Conservation (phyloP, 2,797 vertebrate species). For the Enteromius trimaculatus region DNA sequence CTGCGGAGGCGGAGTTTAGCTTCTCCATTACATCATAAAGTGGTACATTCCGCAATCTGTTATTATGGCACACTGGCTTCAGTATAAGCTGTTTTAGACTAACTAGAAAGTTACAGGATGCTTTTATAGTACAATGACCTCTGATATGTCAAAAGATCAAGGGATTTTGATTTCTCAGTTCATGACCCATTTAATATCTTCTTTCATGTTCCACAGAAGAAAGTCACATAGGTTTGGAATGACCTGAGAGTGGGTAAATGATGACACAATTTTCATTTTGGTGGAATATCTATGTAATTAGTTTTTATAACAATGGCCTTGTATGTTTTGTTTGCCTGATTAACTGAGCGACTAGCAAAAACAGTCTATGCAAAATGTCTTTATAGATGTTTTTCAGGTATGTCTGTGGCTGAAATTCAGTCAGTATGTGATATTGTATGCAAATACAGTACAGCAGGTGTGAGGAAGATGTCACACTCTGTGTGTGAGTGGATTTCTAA, state of each 20-base stretch:
- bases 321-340: conserved; percentile 8
- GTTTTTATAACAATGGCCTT: conserved; percentile 29
- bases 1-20: not conserved
- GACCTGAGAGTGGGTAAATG: not conserved
- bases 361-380: not conserved
- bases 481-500: conserved; percentile 37
- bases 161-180: too few relatives aligned
- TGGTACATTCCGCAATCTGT: not conserved
- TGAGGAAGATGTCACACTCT: not conserved
- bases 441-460: not conserved
- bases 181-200: not conserved
- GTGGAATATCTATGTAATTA: not conserved
- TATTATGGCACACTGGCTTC: not conserved
- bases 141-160: too few relatives aligned
- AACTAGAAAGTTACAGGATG: not conserved
- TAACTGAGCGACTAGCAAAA: conserved; percentile 7
- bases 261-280: not conserved
- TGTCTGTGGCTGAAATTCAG: conserved; percentile 18
- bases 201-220: not conserved
- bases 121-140: not conserved
- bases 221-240: not conserved
- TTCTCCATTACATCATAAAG: not conserved
- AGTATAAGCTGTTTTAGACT: not conserved
- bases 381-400: not conserved
- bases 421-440: not conserved